Evolutionary conservation across 1,140 invertebrate genomes (phyloP), one percentile per base, ranked within the genome.

Genomic region (Drepana arcuata): DNA sequence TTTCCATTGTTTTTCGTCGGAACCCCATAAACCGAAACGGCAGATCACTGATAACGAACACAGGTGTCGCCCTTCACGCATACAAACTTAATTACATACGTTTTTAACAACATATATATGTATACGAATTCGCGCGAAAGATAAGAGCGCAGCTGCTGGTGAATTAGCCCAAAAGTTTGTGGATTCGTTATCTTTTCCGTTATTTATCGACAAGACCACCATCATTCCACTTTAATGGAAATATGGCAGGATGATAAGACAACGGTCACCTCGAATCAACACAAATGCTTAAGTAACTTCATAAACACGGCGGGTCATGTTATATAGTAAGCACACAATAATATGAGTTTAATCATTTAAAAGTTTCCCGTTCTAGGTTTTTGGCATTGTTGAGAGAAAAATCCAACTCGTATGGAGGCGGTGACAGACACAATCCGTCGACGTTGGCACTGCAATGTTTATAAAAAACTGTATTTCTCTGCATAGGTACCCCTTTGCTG

Each of bases 1-100:
- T 70, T 70, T 63, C 57, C 63, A 78, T 80, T 80, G 73, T 81
- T 78, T 81, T 70, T 74, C 62, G 64, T 59, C 63, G 52, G 48
- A 56, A 52, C 67, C 52, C 64, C 65, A 67, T 68, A 77, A 64
- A 72, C 57, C 65, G 73, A 72, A 71, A 72, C 69, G 60, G 58
- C 14, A 16, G 71, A 78, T 78, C 69, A 38, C 23, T 44, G 54
- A 35, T 73, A 81, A 77, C 77, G 18, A 40, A 48, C 46, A 73
- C 77, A 81, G 73, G 77, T 81, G 72, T 74, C 64, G 50, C 56
- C 57, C 47, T 73, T 74, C 63, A 78, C 72, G 62, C 69, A 60
- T 69, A 59, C 65, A 51, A 52, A 61, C 58, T 65, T 81, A 74
- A 77, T 80, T 73, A 74, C 54, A 59, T 38, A 51, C 52, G 42